Evolutionary conservation across 1,140 invertebrate species (phyloP).

Genomic region (Amyelois transitella): DNA sequence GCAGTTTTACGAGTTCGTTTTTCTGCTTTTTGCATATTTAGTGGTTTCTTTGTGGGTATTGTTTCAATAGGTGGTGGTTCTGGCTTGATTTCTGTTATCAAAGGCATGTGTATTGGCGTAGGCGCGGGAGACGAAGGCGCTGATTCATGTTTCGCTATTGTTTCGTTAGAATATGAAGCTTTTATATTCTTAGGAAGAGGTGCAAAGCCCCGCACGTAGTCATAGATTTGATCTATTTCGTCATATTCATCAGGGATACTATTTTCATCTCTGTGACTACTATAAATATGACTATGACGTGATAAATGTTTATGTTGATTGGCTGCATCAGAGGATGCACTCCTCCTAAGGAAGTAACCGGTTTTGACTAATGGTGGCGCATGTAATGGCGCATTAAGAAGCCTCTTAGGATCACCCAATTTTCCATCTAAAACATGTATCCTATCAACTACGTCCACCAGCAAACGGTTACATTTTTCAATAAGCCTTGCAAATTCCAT

Average conservation of each 20-base stretch:
- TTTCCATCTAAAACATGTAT: constrained; percentile 87
- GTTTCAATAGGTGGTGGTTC: constrained; percentile 93
- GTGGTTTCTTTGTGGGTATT: constrained; percentile 87
- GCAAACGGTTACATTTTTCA: constrained; percentile 85
- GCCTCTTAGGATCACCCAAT: constrained; percentile 79
- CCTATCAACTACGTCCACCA: constrained; percentile 88
- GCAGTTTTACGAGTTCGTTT: constrained; percentile 79
- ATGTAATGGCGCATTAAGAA: constrained; percentile 67
- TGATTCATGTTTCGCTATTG: constrained; percentile 60
- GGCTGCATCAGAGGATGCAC: constrained; percentile 82
- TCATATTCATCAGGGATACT: constrained; percentile 89
- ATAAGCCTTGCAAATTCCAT: constrained; percentile 87
- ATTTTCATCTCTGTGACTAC: constrained; percentile 68
- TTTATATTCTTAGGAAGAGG: constrained; percentile 89
- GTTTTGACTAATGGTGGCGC: constrained; percentile 73
- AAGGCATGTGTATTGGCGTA: constrained; percentile 74
- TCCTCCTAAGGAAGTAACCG: constrained; percentile 80
- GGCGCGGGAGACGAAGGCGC: constrained; percentile 65
- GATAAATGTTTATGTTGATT: constrained; percentile 74
- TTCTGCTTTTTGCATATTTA: constrained; percentile 76
- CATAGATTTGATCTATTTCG: constrained; percentile 97
- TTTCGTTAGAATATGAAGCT: constrained; percentile 77
- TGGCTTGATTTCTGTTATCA: constrained; percentile 80
- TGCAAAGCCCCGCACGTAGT: constrained; percentile 93
- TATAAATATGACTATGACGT: constrained; percentile 68